These are phyloP conservation scores for Drosophila pseudoobscura DNA, from an alignment of 1,140 invertebrate species.

Conservation along the genomic window DNA sequence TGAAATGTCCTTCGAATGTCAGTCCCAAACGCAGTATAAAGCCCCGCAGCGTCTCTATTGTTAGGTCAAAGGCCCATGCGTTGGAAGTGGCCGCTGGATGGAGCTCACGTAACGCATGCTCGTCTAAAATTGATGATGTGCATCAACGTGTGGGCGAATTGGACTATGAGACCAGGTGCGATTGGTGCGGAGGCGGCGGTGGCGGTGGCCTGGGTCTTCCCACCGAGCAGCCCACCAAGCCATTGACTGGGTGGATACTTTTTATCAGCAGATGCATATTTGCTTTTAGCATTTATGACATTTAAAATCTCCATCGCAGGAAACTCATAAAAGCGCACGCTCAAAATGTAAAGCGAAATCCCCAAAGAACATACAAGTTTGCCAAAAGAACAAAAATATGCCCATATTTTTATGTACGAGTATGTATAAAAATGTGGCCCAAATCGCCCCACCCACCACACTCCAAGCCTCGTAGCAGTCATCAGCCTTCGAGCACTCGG, in stretches of 20 bases:
- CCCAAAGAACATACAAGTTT: conserved; percentile 24
- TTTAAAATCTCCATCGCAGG: conserved; percentile 65
- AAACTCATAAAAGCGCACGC: conserved; percentile 61
- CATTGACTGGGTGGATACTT: conserved; percentile 43
- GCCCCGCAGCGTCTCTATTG: conserved; percentile 4
- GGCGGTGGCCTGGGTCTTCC: neutral
- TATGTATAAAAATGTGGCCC: conserved; percentile 34
- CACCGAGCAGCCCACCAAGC: neutral
- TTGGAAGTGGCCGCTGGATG: neutral
- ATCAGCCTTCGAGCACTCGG: conserved; percentile 32
- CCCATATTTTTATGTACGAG: neutral
- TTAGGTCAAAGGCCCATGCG: conserved; percentile 2
- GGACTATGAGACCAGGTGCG: conserved; percentile 46
- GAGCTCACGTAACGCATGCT: conserved; percentile 70
- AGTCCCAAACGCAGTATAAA: neutral
- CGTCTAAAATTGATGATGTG: conserved; percentile 80
- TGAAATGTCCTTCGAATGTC: neutral
- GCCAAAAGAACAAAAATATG: conserved; percentile 16
- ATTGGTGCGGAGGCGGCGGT: neutral
- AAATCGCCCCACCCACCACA: conserved; percentile 20
- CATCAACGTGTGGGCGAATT: conserved; percentile 68
- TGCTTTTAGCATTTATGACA: conserved; percentile 67
- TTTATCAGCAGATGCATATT: conserved; percentile 56
- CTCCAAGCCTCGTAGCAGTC: conserved; percentile 6
- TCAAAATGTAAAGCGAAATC: conserved; percentile 34